phyloP scores from a whole-genome alignment of 2,888 invertebrate species.

The Morpho achilles region DNA sequence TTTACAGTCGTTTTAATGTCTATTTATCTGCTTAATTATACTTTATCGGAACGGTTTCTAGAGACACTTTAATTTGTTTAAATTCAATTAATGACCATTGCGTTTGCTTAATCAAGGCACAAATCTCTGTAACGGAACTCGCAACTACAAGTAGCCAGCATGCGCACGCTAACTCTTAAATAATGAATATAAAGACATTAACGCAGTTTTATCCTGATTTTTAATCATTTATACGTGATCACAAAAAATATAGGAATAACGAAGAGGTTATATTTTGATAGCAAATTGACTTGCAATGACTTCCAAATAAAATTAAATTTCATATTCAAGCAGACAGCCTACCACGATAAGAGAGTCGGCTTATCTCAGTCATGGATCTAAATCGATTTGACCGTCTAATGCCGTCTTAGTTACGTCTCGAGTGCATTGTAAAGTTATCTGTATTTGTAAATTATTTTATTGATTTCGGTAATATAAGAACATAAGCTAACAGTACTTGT shows the following conservation, averaged over 20 bases:
- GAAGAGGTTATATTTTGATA: not conserved
- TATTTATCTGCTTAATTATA: conserved; percentile 10
- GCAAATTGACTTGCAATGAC: conserved; percentile 4
- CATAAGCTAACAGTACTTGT: too few species aligned
- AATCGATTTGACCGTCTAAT: conserved; percentile 36
- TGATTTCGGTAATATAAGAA: not conserved
- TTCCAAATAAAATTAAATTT: conserved; percentile 7
- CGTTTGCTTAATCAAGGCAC: conserved; percentile 26
- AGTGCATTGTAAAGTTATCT: conserved; percentile 1
- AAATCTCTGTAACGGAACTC: conserved; percentile 24
- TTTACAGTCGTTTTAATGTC: not conserved
- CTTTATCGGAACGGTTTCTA: conserved; percentile 6
- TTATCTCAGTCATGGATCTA: conserved; percentile 34
- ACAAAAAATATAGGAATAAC: conserved; percentile 3
- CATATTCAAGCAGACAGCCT: conserved; percentile 34
- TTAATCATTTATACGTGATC: conserved; percentile 13
- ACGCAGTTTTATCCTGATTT: conserved; percentile 10
- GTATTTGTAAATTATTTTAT: conserved; percentile 2
- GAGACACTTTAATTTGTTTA: conserved; percentile 18
- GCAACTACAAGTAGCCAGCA: conserved; percentile 4
- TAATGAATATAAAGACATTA: conserved; percentile 11
- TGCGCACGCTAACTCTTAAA: conserved; percentile 12
- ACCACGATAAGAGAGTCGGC: conserved; percentile 32
- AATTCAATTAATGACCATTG: conserved; percentile 22
- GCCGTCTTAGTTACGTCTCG: conserved; percentile 32